phyloP scores from a whole-genome alignment of 2,888 invertebrate species.

The Alcis repandata region DNA sequence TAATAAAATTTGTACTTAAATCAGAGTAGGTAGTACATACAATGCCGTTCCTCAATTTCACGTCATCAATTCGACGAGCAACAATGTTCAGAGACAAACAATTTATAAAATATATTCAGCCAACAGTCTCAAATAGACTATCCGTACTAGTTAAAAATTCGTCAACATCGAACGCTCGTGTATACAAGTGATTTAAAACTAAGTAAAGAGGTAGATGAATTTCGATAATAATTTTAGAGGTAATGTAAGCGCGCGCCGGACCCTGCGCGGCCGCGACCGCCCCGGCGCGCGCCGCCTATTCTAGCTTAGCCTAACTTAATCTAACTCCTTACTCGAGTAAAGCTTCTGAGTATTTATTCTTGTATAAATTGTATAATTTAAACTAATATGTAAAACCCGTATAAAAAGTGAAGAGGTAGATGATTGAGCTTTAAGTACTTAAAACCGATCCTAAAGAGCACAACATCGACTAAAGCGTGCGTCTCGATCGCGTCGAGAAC shows the following conservation, averaged over 20 bases:
- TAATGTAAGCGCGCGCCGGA: conserved; percentile 74
- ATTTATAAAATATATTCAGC: conserved; percentile 84
- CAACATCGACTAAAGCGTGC: conserved; percentile 65
- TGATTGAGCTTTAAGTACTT: conserved; percentile 85
- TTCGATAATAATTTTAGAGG: conserved; percentile 76
- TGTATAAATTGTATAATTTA: conserved; percentile 86
- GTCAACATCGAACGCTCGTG: conserved; percentile 78
- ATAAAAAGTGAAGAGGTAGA: conserved; percentile 86
- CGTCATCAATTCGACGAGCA: conserved; percentile 68
- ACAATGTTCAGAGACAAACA: conserved; percentile 74
- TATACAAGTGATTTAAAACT: conserved; percentile 70
- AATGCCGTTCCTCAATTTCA: conserved; percentile 65
- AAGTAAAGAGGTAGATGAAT: conserved; percentile 86
- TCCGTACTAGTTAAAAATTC: conserved; percentile 72
- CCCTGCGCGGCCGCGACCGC: conserved; percentile 79
- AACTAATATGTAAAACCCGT: conserved; percentile 86
- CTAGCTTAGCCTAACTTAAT: conserved; percentile 67
- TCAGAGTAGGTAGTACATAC: conserved; percentile 76
- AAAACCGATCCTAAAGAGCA: conserved; percentile 81
- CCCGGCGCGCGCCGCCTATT: conserved; percentile 67
- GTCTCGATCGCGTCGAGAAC: conserved; percentile 52
- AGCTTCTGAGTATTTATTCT: conserved; percentile 86
- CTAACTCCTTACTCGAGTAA: conserved; percentile 85
- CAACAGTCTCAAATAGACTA: conserved; percentile 80
- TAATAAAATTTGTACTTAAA: conserved; percentile 85